phyloP scores from a whole-genome alignment of 2,797 vertebrate genomes.

The Schizopygopsis malacanthus region DNA sequence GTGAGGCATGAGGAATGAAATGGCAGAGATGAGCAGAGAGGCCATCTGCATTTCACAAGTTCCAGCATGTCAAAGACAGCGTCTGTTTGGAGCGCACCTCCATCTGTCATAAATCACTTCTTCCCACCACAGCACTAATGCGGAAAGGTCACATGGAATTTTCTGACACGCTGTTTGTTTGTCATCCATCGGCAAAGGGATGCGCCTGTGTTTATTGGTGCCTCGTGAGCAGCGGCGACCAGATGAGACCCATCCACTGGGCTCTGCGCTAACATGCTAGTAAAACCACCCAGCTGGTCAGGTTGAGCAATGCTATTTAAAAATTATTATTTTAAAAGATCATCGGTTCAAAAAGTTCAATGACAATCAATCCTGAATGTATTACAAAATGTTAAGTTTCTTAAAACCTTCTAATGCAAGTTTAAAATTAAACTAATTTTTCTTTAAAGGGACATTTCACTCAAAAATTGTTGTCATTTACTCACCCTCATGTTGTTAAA shows the following conservation, averaged over 20 bases:
- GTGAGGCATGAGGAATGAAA: constrained; percentile 76
- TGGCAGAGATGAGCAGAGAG: constrained; percentile 76
- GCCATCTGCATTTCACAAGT: constrained; percentile 75
- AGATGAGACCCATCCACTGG: constrained; percentile 47
- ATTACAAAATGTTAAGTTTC: neutral
- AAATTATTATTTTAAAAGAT: constrained; percentile 25
- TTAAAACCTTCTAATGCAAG: neutral
- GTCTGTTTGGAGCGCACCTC: constrained; percentile 51
- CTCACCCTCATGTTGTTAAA: too few relatives aligned
- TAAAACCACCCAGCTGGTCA: constrained; percentile 39
- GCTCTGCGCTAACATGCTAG: constrained; percentile 52
- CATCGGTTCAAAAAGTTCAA: neutral
- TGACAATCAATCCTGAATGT: neutral
- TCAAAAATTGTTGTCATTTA: too few relatives aligned
- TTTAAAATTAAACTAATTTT: neutral
- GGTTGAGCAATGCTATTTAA: constrained; percentile 22
- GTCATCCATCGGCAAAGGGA: constrained; percentile 45
- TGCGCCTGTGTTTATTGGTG: constrained; percentile 49
- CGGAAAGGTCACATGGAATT: constrained; percentile 56
- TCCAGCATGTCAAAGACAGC: constrained; percentile 51
- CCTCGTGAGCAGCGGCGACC: constrained; percentile 32
- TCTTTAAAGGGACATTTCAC: neutral
- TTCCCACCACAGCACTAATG: constrained; percentile 53
- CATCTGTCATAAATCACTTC: constrained; percentile 53
- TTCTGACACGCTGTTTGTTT: constrained; percentile 58